These are phyloP conservation scores for Phacellophora camtschatica DNA, from an alignment of 30 jellyfish, hydroid and myxozoan species.

Conservation along the genomic window DNA sequence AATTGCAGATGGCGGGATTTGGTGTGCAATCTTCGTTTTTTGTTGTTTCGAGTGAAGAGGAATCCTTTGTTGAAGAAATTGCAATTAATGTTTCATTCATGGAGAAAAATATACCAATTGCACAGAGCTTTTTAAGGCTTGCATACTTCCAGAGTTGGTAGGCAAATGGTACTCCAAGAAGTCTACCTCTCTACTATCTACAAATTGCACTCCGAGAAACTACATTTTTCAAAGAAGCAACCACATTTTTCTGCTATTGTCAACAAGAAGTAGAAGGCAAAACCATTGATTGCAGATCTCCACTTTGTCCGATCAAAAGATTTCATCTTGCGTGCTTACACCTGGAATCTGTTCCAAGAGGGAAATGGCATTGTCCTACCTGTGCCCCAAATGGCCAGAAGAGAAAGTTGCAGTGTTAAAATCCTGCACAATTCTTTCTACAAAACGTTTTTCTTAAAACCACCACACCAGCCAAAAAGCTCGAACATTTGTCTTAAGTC, in stretches of 20 bases:
- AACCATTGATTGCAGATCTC: neutral
- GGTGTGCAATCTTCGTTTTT: neutral
- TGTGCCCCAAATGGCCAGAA: neutral
- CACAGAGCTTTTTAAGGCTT: too few species aligned
- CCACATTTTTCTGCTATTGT: neutral
- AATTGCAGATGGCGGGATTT: neutral
- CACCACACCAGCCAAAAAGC: neutral
- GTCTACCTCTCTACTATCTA: neutral
- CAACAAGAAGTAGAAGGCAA: neutral
- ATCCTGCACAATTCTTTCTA: neutral
- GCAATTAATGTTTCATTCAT: neutral
- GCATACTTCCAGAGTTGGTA: neutral
- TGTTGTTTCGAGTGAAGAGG: neutral
- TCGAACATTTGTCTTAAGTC: too few species aligned
- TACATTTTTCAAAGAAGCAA: neutral
- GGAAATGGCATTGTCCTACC: neutral
- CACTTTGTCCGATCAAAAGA: neutral
- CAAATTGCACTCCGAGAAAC: neutral
- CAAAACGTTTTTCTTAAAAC: neutral
- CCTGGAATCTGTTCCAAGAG: neutral
- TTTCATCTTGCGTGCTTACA: neutral
- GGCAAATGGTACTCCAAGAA: neutral
- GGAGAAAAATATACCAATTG: too few species aligned
- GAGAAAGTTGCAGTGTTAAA: neutral
- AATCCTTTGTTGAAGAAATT: neutral